Base-by-base conservation (phyloP, 2,113 vertebrate species). In the Lagopus muta region DNA sequence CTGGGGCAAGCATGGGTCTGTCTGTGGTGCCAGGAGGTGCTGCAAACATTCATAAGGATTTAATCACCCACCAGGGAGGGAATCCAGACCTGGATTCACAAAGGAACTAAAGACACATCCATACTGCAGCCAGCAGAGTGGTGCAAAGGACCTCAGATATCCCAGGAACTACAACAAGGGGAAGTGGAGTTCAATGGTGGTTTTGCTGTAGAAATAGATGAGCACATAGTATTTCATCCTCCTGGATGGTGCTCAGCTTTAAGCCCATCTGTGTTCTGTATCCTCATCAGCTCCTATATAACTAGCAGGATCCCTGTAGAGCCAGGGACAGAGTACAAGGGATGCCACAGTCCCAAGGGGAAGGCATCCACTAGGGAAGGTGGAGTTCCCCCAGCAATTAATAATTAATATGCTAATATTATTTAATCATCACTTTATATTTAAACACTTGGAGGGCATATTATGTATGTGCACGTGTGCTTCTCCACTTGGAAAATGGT, bases 361-460 rank as follows among this genome's bases (percentile, higher is more conserved):
- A 77, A 36, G 85, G 15, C 11, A 24, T 43, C 24, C 65, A 6
- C 34, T 47, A 64, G 57, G 61, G 61, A 54, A 81, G 27, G 17
- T 69, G 28, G 61, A 92, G 43, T 79, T 18, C 42, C n/a, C 54
- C 36, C 30, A 42, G 10, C 43, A 84, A 25, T 28, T 17, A 48
- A 52, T 28, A 40, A 36, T n/a, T 91, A 67, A 81, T 72, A 64
- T 60, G 79, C 32, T 84, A 82, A 72, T 70, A 87, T 72, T 89
- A 78, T 86, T 90, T 95, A 93, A 69, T 57, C 69, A 78, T 20
- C 71, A 52, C 28, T 93, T 82, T 92, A 45, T 86, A 88, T 89
- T 82, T 93, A 94, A 88, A 17, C 42, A 36, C 17, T 96, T 78
- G 16, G 38, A 86, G 64, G 47, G 11, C 72, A 72, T 17, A 45